Evolutionary conservation across 2,888 invertebrate genomes (phyloP), one percentile per base, ranked within the genome.

Genomic region (Alloscopus bannaensis): DNA sequence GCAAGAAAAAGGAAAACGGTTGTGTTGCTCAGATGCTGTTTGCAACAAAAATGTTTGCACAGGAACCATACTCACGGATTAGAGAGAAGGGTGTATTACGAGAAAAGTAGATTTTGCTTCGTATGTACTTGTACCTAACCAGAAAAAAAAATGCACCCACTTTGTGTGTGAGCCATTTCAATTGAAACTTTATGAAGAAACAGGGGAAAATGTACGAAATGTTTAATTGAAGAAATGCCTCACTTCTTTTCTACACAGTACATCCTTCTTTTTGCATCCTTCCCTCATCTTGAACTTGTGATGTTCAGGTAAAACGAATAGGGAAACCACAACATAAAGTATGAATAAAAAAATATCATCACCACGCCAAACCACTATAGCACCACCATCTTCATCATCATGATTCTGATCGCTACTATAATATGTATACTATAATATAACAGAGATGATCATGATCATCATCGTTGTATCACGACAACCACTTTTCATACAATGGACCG

Each of bases 311-410:
- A 50, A 20, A 50, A 50, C 20, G 55, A 55, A 11, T 55, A 55
- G 8, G 26, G n/a, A 50, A 50, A 50, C 26, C 55, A 55, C 55
- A 55, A 55, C 26, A 55, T 55, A 55, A 55, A 55, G 26, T 55
- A 55, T 55, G 26, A 55, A 55, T 4, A 55, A 55, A 24, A 55
- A 24, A 55, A 24, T 26, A 18, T 20, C 50, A 50, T 18, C 50
- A 50, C n/a, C 20, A 50, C 20, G 26, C 45, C 22, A 52, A 52
- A 52, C 52, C 52, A 31, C 59, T 11, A 24, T 1, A 29, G 6
- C 18, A 59, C 31, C 31, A 59, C 18, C 28, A 50, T n/a, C 50
- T 20, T 20, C 50, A n/a, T 11, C n/a, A 20, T 22, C 50, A 50
- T 36, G 36, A 36, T 36, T 13, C n/a, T n/a, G n/a, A n/a, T n/a